Percentiles rank a stretch among this genome's conserved stretches.
phyloP scores from a whole-genome alignment of 1,140 invertebrate genomes.

The Pissodes strobi region DNA sequence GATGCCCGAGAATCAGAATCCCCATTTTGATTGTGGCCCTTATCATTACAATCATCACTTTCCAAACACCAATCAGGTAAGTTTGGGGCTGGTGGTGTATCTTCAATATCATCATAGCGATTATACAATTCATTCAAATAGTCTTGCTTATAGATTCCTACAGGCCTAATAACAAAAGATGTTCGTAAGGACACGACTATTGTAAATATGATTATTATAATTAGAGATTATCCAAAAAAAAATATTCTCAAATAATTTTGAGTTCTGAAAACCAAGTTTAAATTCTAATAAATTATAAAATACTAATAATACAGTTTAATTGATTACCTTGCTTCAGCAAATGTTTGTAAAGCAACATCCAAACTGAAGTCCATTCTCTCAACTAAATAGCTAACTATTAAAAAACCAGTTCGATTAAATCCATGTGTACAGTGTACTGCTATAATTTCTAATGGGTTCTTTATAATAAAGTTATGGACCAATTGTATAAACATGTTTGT shows the following conservation, averaged over 20 bases:
- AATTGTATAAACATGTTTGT: slow-evolving; percentile 76
- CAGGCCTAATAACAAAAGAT: slow-evolving; percentile 60
- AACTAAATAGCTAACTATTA: slow-evolving; percentile 90
- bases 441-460: slow-evolving; percentile 79
- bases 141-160: slow-evolving; percentile 80
- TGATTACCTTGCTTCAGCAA: slow-evolving; percentile 43
- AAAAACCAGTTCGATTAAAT: slow-evolving; percentile 96
- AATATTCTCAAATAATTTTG: too few relatives aligned
- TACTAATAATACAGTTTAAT: too few relatives aligned
- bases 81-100: slow-evolving; percentile 71
- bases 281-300: too few relatives aligned
- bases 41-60: slow-evolving; percentile 58
- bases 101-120: slow-evolving; percentile 78
- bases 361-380: slow-evolving; percentile 42
- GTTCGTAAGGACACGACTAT: too few relatives aligned
- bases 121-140: slow-evolving; percentile 74
- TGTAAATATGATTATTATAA: too few relatives aligned
- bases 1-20: slow-evolving; percentile 35
- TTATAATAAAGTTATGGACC: slow-evolving; percentile 77
- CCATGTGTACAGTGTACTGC: slow-evolving; percentile 99
- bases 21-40: slow-evolving; percentile 38
- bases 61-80: slow-evolving; percentile 82
- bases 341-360: slow-evolving; percentile 41
- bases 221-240: too few relatives aligned
- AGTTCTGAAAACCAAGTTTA: too few relatives aligned